These are phyloP conservation scores for Thalassoma bifasciatum DNA, from an alignment of 2,113 vertebrate genomes.

Conservation along the genomic window DNA sequence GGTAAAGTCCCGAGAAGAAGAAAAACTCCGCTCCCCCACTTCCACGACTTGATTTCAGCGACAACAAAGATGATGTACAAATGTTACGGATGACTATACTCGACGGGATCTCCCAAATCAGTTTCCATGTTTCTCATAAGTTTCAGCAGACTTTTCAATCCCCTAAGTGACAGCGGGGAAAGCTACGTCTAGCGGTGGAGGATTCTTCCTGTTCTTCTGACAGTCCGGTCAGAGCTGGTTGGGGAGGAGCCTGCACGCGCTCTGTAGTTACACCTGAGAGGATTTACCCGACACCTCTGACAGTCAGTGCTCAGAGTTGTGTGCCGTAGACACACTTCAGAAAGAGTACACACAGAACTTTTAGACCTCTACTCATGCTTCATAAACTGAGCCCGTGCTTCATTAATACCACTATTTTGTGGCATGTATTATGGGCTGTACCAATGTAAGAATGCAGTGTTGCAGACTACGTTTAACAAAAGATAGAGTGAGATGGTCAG, in stretches of 20 bases:
- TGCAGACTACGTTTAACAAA: background rate
- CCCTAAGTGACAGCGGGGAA: constrained; percentile 50
- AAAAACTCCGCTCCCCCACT: constrained; percentile 12
- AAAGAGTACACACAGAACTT: background rate
- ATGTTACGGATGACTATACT: constrained; percentile 17
- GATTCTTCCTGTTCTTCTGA: constrained; percentile 77
- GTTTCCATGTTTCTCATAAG: constrained; percentile 63
- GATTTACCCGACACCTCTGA: constrained; percentile 29
- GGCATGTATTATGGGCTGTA: background rate
- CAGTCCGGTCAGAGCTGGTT: constrained; percentile 39
- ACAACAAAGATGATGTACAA: constrained; percentile 1
- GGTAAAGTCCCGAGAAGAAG: constrained; percentile 32
- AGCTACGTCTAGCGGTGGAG: background rate
- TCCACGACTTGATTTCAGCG: constrained; percentile 44
- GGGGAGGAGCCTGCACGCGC: constrained; percentile 59
- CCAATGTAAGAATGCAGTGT: background rate
- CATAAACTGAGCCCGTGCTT: background rate
- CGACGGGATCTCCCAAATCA: constrained; percentile 23
- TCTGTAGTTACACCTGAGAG: constrained; percentile 75
- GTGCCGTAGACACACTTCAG: background rate
- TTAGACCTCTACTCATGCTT: too few relatives aligned
- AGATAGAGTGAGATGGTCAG: background rate
- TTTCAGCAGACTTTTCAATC: constrained; percentile 65
- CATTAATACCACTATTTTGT: background rate
- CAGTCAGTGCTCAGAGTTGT: background rate